Conservation (phyloP, 1,140 invertebrate species). For the Polypedilum pembai region DNA sequence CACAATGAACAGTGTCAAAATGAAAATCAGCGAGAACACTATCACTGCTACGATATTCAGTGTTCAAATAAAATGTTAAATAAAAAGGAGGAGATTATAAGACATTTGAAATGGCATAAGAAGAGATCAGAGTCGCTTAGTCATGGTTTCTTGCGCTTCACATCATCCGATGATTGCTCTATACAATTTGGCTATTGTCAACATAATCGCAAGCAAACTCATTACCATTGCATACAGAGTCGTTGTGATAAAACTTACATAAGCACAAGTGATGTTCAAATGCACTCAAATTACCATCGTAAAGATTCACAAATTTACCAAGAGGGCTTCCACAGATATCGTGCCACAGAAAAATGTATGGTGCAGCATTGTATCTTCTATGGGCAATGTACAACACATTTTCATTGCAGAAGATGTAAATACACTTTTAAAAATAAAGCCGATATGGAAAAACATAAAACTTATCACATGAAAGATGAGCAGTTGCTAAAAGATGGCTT, state of each 20-base stretch:
- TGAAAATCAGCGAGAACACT: slow-evolving; percentile 68
- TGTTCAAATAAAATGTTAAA: slow-evolving; percentile 84
- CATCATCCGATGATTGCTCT: slow-evolving; percentile 83
- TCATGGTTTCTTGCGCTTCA: slow-evolving; percentile 90
- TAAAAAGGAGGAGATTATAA: slow-evolving; percentile 98
- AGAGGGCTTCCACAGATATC: slow-evolving; percentile 59
- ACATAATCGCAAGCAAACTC: slow-evolving; percentile 94
- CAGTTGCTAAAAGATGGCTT: slow-evolving; percentile 92
- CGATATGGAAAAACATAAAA: slow-evolving; percentile 99
- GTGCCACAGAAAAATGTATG: slow-evolving; percentile 41
- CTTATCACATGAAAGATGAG: slow-evolving; percentile 96
- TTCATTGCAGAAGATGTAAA: slow-evolving; percentile 90
- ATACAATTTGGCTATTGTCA: slow-evolving; percentile 66
- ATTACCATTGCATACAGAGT: slow-evolving; percentile 95
- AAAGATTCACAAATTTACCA: slow-evolving; percentile 97
- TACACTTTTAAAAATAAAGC: slow-evolving; percentile 99
- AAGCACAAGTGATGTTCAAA: slow-evolving; percentile 97
- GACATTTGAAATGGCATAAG: slow-evolving; percentile 96
- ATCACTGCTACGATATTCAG: slow-evolving; percentile 81
- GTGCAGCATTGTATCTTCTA: slow-evolving; percentile 76
- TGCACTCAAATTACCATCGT: slow-evolving; percentile 98
- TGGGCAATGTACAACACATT: slow-evolving; percentile 95
- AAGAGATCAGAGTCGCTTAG: slow-evolving; percentile 94
- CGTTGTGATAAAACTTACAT: slow-evolving; percentile 97
- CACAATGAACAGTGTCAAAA: slow-evolving; percentile 39